These are phyloP conservation scores for Ceratoteleas bidentatus DNA, from an alignment of 1,140 invertebrate genomes.

Conservation along the genomic window DNA sequence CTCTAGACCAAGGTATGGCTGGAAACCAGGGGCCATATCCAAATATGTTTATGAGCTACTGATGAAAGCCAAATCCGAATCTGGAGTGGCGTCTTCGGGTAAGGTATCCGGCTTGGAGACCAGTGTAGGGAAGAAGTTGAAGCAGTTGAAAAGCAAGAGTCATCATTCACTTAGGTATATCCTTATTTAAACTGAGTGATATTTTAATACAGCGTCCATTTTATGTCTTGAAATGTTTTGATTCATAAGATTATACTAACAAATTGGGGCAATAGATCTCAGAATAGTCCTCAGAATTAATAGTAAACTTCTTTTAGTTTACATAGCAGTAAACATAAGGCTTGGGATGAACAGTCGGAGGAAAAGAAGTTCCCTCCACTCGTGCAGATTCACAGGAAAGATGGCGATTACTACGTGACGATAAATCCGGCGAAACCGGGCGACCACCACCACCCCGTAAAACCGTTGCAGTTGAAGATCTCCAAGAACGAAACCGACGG, in stretches of 20 bases:
- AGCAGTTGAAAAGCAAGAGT: constrained; percentile 54
- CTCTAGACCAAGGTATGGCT: constrained; percentile 72
- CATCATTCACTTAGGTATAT: constrained; percentile 28
- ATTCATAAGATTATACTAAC: too few relatives aligned
- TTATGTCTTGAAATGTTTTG: too few relatives aligned
- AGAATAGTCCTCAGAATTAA: constrained; percentile 25
- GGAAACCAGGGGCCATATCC: constrained; percentile 76
- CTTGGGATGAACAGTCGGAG: background rate
- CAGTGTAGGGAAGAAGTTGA: constrained; percentile 44
- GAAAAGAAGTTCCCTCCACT: constrained; percentile 63
- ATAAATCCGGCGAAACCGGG: constrained; percentile 74
- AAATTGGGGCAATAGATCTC: too few relatives aligned
- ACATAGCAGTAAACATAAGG: background rate
- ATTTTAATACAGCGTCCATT: too few relatives aligned
- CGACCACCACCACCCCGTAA: constrained; percentile 63
- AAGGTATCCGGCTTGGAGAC: constrained; percentile 35
- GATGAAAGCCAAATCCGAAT: constrained; percentile 69
- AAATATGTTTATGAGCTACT: constrained; percentile 70
- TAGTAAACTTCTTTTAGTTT: too few relatives aligned
- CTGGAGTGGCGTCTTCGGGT: constrained; percentile 12
- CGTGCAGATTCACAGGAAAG: constrained; percentile 73
- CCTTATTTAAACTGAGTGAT: too few relatives aligned
- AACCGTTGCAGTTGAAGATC: constrained; percentile 76
- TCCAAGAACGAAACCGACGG: constrained; percentile 69
- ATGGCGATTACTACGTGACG: constrained; percentile 76